Base-by-base conservation (phyloP, 2,113 vertebrate genomes). In the Myotis yumanensis region DNA sequence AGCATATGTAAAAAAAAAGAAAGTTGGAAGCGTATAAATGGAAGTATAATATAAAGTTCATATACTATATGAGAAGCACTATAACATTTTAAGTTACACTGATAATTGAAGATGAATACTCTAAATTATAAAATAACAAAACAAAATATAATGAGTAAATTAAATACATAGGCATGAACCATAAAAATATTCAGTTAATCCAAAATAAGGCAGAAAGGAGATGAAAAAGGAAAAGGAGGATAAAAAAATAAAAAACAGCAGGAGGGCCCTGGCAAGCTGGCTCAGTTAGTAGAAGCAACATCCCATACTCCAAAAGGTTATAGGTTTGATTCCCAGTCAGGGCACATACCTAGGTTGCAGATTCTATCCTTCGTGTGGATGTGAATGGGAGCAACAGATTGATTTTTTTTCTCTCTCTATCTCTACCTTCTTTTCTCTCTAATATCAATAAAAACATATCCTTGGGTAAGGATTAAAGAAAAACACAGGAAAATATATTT, bases 41-140 rank as follows among this genome's bases (percentile, higher is more conserved):
- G 11, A 85, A 91, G 20, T 52, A 0, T 81, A 86, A 22, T 81
- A 30, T 73, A 85, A 84, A 37, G 7, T 40, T 88, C 4, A 35
- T 69, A 43, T 30, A 59, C 11, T 82, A 16, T 73, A 43, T 7
- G 30, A 5, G 4, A 94, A 92, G 10, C 89, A 17, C 11, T 77
- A 90, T 57, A 91, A 85, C n/a, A 77, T 68, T 76, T 91, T 22
- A 81, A 91, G n/a, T 76, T 81, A 81, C 9, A 85, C 8, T 80
- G 54, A 35, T 72, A 86, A 71, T 87, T 79, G 81, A 90, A 79
- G n/a, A 86, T 86, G 6, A 14, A 54, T 64, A 64, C 15, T 69
- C 28, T 96, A 69, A 46, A 95, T 85, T 18, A 11, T 54, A 83
- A 92, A 83, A 87, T 23, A 85, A 93, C 28, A 72, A 79, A 90